Base-by-base conservation (phyloP, 2,888 invertebrate genomes). In the Drosophila affinis region DNA sequence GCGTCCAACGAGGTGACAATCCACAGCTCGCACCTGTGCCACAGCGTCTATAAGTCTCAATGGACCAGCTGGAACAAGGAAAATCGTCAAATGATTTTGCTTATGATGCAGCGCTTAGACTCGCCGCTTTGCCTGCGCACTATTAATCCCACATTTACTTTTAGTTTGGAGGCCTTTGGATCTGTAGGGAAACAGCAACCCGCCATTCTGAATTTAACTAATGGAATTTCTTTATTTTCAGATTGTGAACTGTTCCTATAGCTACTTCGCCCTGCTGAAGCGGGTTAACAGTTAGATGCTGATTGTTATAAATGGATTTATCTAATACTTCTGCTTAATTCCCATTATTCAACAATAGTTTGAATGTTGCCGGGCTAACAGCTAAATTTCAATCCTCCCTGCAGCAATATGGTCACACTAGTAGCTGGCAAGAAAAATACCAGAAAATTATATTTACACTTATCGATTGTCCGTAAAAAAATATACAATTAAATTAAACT, bases 221-320 rank as follows among this genome's bases (percentile, higher is more conserved):
- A 14, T 10, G n/a, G 49, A 49, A 27, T 17, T 18, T 10, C 27
- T 27, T 32, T 14, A 29, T 32, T 24, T 18, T 21, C 75, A 89
- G 89, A 89, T 91, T 72, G 87, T 90, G 0, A 90, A 90, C 63
- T 79, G 83, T 9, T 87, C 89, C 0, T 91, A 90, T 51, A 88
- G 86, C 29, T 91, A 90, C 54, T 91, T 87, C 54, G 87, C 90
- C 1, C 54, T 90, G 32, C 75, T 90, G 0, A 90, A 88, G 56
- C 74, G 80, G 3, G 79, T 89, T 57, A 90, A 90, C 73, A 77
- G 78, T 64, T 90, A 21, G 21, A 21, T 21, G 21, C 7, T 3
- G 18, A 12, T 27, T 49, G n/a, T 7, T n/a, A 32, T 10, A 10
- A 65, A 5, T 14, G 3, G n/a, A 18, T 21, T 5, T 14, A 18